phyloP scores from a whole-genome alignment of 1,140 invertebrate species.

The Epicauta chinensis region DNA sequence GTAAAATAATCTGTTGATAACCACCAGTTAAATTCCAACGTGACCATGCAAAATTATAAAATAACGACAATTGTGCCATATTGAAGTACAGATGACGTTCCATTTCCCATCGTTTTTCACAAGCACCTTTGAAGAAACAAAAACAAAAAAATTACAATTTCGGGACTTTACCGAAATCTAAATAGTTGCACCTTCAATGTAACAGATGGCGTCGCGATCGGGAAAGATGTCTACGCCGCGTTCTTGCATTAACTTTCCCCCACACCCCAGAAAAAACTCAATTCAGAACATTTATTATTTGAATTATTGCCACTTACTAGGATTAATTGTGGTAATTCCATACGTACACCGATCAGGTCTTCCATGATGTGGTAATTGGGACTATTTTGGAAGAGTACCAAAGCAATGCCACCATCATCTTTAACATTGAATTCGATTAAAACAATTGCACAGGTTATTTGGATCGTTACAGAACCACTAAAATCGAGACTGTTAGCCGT shows the following conservation, averaged over 20 bases:
- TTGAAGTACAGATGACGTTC: constrained; percentile 77
- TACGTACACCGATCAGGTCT: constrained; percentile 49
- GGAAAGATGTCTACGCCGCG: constrained; percentile 89
- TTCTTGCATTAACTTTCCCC: constrained; percentile 60
- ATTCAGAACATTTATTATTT: background rate
- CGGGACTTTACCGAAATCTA: background rate
- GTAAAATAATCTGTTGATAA: constrained; percentile 61
- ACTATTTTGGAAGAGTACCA: constrained; percentile 53
- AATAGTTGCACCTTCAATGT: constrained; percentile 57
- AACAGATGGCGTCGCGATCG: constrained; percentile 73
- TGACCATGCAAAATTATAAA: constrained; percentile 82
- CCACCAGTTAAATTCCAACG: constrained; percentile 73
- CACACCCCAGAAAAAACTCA: too few relatives aligned
- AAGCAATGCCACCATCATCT: constrained; percentile 47
- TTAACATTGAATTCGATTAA: constrained; percentile 62
- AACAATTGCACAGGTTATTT: constrained; percentile 60
- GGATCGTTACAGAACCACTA: constrained; percentile 52
- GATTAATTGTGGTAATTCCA: constrained; percentile 48
- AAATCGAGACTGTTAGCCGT: constrained; percentile 18
- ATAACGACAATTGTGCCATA: constrained; percentile 68
- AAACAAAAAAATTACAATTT: background rate
- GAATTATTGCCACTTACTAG: too few relatives aligned
- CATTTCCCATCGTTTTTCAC: constrained; percentile 65
- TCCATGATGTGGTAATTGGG: constrained; percentile 47
- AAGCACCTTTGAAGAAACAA: constrained; percentile 45